Base-by-base conservation (phyloP, 1,140 invertebrate genomes). In the Homarus americanus region DNA sequence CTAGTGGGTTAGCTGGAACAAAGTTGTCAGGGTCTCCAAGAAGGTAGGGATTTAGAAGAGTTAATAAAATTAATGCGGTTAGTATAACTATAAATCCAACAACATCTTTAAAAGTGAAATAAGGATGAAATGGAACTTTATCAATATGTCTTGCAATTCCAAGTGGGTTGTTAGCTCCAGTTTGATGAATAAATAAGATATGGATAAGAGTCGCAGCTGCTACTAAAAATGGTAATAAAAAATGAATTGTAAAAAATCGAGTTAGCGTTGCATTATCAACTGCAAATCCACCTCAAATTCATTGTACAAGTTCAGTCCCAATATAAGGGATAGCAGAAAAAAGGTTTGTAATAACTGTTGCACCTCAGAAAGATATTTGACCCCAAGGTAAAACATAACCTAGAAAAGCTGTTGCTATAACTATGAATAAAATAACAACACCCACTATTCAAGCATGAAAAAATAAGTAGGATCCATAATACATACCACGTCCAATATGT, bases 361-460 rank as follows among this genome's bases (percentile, higher is more conserved):
- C 96, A 72, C 95, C 96, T 95, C 96, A 96, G 94, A 96, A 96
- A 34, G 95, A 96, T 95, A 97, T 97, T 96, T 97, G 96, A 34
- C 96, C 96, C 94, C 96, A 96, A 5, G 96, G 96, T 93, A 96
- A 93, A 3, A 96, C 96, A 95, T 96, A 96, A 0, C 96, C 96
- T 95, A 96, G 93, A 94, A 96, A 96, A 38, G 96, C 96, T 84
- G 96, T 96, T 93, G 87, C 95, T 95, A 96, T 96, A 86, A 95
- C 93, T 93, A 96, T 53, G 93, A 96, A 95, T 93, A 96, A 93
- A 94, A 96, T 95, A 82, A 95, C 93, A 86, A 95, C 93, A 91
- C 96, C 96, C 36, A 94, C 91, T 93, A 94, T 92, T 96, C 96
- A 96, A 4, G 95, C 95, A 9, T 93, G 94, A 94, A 93, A 94